Evolutionary conservation across 2,797 vertebrate species (phyloP), one percentile per base, ranked within the genome.

Genomic region (Clamator glandarius): DNA sequence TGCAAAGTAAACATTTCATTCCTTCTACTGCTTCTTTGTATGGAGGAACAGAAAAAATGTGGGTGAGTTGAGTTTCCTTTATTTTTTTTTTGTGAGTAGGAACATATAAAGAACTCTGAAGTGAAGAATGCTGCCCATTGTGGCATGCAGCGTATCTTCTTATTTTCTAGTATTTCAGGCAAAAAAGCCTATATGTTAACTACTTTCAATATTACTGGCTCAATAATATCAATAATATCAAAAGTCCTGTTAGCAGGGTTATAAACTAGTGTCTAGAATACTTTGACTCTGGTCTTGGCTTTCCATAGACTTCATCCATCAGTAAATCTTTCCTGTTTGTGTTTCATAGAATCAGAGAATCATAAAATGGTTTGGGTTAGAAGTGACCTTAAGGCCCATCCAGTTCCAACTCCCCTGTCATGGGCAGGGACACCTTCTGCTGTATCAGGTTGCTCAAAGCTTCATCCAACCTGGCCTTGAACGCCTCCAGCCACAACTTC

Each of bases 1-100:
- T 93, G 93, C 48, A 94, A 93, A 96, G 85, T 42, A 51, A 64
- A 44, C 41, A 26, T 57, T 67, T 75, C 23, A 4, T 80, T 83
- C 83, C n/a, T 80, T 67, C 58, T 74, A 5, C 28, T 36, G 2
- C 73, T 82, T 81, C 73, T 94, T 95, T 95, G 76, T 78, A 48
- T 44, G 17, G 7, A 52, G 35, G 54, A 72, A 52, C 35, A 80
- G 57, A 67, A 57, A 76, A 85, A 87, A 41, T 8, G 15, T 33
- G 72, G 15, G 25, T 57, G 42, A 91, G 16, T 31, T 83, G 58
- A 90, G 16, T 87, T 96, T 84, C 3, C n/a, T n/a, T n/a, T n/a
- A n/a, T n/a, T 6, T 28, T 58, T 36, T 11, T 89, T 95, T 87
- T 84, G 12, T 44, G 70, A 54, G 18, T 25, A 17, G 46, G 31